Evolutionary conservation across 1,140 invertebrate species (phyloP).

Genomic region (Subanguina moxae): DNA sequence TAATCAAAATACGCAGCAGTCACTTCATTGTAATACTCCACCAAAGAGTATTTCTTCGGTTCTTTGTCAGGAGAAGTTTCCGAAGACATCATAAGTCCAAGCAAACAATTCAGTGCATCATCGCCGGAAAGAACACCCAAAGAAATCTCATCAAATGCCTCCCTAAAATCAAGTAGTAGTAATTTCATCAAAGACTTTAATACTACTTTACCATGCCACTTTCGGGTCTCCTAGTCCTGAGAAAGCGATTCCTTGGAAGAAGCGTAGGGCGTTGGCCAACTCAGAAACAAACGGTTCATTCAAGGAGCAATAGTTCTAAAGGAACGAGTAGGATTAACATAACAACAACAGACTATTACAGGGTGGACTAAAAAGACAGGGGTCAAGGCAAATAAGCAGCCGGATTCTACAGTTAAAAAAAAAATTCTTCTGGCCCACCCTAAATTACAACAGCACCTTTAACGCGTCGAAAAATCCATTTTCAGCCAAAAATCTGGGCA

Average conservation of each 20-base stretch:
- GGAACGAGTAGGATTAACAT: not conserved
- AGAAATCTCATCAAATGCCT: constrained; percentile 19
- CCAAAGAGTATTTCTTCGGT: not conserved
- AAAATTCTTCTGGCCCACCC: not conserved
- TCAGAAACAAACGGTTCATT: constrained; percentile 34
- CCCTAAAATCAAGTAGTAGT: too few species aligned
- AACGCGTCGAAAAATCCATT: constrained; percentile 40
- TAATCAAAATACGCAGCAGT: not conserved
- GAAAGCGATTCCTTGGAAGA: constrained; percentile 39
- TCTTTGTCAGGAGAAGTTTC: not conserved
- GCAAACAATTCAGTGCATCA: constrained; percentile 14
- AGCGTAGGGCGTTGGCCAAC: constrained; percentile 27
- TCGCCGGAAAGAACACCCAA: constrained; percentile 15
- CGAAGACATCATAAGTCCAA: not conserved
- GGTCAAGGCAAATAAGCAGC: not conserved
- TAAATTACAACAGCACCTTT: constrained; percentile 13
- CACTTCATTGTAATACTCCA: constrained; percentile 1
- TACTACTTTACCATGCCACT: constrained; percentile 16
- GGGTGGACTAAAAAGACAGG: not conserved
- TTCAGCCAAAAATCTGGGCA: constrained; percentile 40
- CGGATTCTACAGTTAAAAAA: not conserved
- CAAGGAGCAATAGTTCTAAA: constrained; percentile 39
- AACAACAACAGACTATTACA: not conserved
- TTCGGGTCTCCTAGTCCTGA: constrained; percentile 28
- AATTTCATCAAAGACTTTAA: not conserved